A percentile compares a stretch with the other conserved stretches of the same genome.
These are phyloP conservation scores for Bufo gargarizans DNA, from an alignment of 2,113 vertebrate genomes.

Conservation along the genomic window DNA sequence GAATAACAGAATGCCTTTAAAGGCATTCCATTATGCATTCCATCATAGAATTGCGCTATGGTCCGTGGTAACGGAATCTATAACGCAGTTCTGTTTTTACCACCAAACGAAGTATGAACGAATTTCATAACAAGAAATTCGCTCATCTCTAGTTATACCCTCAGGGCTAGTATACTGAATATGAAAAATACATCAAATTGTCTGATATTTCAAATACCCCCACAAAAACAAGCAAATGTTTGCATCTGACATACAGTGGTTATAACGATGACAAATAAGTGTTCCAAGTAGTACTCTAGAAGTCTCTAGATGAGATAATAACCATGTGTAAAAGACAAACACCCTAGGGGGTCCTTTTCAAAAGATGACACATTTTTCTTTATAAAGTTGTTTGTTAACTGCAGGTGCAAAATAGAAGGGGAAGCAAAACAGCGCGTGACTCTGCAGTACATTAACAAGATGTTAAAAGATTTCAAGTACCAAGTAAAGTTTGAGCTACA, in stretches of 20 bases:
- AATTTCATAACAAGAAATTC: too few relatives aligned
- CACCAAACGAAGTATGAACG: too few relatives aligned
- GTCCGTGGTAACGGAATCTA: too few relatives aligned
- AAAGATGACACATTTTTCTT: conserved; percentile 31
- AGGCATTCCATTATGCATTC: too few relatives aligned
- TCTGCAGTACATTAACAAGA: background rate
- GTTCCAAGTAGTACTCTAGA: background rate
- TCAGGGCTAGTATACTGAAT: background rate
- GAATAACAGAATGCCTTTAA: too few relatives aligned
- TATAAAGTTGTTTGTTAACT: conserved; percentile 42
- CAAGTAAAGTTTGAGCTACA: background rate
- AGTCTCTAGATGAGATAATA: conserved; percentile 31
- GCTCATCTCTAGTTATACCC: background rate
- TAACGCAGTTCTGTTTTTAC: too few relatives aligned
- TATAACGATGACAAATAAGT: background rate
- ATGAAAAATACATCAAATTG: background rate
- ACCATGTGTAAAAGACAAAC: conserved; percentile 18
- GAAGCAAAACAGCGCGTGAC: background rate
- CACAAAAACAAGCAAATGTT: background rate
- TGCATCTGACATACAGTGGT: background rate
- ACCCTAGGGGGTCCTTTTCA: conserved; percentile 21
- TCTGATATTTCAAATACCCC: too few relatives aligned
- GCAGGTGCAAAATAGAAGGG: conserved; percentile 11
- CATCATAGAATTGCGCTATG: too few relatives aligned
- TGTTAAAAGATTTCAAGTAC: background rate